A percentile compares a stretch with the other conserved stretches of the same genome.
Evolutionary conservation across 2,113 vertebrate species (phyloP).

Genomic region (Gambusia holbrooki): DNA sequence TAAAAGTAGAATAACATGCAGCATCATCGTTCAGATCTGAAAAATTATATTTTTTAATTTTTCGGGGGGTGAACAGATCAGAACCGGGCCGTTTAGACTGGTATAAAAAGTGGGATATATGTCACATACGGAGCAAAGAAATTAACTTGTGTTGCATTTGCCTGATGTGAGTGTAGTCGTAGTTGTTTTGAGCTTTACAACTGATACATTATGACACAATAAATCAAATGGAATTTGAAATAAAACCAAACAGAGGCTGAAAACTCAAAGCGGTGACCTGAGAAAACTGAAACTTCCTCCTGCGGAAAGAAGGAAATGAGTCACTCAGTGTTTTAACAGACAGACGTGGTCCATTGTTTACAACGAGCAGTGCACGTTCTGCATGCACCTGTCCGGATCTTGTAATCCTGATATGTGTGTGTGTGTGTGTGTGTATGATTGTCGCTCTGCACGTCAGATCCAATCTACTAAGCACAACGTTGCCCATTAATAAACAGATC

Average conservation of each 20-base stretch:
- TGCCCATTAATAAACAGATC: background rate
- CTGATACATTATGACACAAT: background rate
- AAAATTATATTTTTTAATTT: too few species aligned
- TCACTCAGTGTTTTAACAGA: background rate
- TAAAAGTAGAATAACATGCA: too few species aligned
- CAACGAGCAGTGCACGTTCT: background rate
- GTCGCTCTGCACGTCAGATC: background rate
- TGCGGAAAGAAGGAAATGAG: background rate
- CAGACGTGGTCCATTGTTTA: background rate
- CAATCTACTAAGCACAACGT: background rate
- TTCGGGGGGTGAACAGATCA: too few species aligned
- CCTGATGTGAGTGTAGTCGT: too few species aligned
- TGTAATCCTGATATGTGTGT: too few species aligned
- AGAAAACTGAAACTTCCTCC: background rate
- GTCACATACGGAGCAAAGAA: too few species aligned
- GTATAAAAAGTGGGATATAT: too few species aligned
- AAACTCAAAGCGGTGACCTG: background rate
- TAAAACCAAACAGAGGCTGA: background rate
- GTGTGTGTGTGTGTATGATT: too few species aligned
- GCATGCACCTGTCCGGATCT: background rate
- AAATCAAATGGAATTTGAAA: background rate
- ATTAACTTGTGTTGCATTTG: too few species aligned
- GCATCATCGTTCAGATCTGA: too few species aligned
- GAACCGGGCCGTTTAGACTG: too few species aligned
- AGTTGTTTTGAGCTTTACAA: too few species aligned